Conservation (phyloP, 2,797 vertebrate genomes). For the Scolopax bukidnonensis region DNA sequence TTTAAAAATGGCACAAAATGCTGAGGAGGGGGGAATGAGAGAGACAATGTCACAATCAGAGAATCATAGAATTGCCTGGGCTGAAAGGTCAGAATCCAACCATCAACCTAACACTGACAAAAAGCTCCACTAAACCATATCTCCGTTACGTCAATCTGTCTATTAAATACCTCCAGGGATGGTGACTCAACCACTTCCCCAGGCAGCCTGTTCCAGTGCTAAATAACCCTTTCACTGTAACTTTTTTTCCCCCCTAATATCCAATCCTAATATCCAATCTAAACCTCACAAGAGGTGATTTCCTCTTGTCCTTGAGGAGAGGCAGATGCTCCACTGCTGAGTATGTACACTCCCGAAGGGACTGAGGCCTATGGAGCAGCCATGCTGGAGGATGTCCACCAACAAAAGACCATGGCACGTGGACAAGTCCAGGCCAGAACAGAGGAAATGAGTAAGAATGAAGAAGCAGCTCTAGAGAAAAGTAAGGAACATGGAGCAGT, state of each 20-base stretch:
- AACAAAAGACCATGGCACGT: not conserved
- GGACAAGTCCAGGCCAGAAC: not conserved
- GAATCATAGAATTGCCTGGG: too few relatives aligned
- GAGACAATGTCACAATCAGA: not conserved
- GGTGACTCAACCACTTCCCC: too few relatives aligned
- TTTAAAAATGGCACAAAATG: not conserved
- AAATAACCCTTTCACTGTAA: too few relatives aligned
- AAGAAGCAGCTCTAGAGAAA: not conserved
- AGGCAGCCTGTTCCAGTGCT: too few relatives aligned
- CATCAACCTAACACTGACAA: too few relatives aligned
- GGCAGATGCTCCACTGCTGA: fast-evolving
- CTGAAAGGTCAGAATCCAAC: too few relatives aligned
- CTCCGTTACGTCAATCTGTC: too few relatives aligned
- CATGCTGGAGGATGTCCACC: fast-evolving
- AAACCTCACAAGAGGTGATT: too few relatives aligned
- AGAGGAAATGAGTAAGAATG: not conserved
- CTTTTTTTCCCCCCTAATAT: too few relatives aligned
- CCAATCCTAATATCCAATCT: too few relatives aligned
- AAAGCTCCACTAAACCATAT: too few relatives aligned
- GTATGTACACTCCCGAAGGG: not conserved
- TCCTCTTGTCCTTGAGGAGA: not conserved
- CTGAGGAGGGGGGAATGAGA: not conserved
- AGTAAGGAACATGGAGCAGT: not conserved
- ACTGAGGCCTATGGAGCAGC: not conserved
- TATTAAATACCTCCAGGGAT: too few relatives aligned